phyloP scores from a whole-genome alignment of 2,797 vertebrate species.

The Trematomus bernacchii region DNA sequence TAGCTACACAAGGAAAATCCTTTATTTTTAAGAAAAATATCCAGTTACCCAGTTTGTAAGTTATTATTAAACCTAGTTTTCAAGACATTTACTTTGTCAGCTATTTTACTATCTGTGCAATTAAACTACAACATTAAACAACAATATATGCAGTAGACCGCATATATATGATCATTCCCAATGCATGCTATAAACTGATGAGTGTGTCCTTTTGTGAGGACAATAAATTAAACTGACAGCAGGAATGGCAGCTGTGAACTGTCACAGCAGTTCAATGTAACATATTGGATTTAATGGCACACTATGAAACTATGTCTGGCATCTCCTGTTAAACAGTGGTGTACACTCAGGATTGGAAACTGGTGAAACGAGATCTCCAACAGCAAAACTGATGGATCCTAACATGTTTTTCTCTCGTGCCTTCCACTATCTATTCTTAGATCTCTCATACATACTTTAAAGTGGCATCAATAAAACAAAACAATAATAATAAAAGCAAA shows the following conservation, averaged over 20 bases:
- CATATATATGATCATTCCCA: neutral
- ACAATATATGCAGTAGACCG: neutral
- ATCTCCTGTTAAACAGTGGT: slow-evolving; percentile 8
- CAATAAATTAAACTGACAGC: slow-evolving; percentile 2
- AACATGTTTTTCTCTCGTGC: slow-evolving; percentile 6
- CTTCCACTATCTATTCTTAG: slow-evolving; percentile 6
- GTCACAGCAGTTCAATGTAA: neutral
- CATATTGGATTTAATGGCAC: slow-evolving; percentile 22
- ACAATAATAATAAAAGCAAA: neutral
- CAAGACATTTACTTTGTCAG: neutral
- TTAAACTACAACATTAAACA: neutral
- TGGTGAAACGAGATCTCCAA: slow-evolving; percentile 18
- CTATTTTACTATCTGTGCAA: neutral
- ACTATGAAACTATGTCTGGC: neutral
- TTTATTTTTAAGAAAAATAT: slow-evolving; percentile 27
- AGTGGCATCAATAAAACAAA: neutral
- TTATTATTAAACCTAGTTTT: neutral
- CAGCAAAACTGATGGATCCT: slow-evolving; percentile 11
- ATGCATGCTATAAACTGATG: neutral
- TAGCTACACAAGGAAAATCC: slow-evolving; percentile 33
- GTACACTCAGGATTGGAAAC: slow-evolving; percentile 10
- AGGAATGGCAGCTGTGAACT: neutral
- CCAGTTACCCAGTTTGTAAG: neutral
- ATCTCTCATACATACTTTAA: slow-evolving; percentile 19
- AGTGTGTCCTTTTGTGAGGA: neutral